phyloP scores from a whole-genome alignment of 2,797 vertebrate species.

The Pteronotus mesoamericanus region DNA sequence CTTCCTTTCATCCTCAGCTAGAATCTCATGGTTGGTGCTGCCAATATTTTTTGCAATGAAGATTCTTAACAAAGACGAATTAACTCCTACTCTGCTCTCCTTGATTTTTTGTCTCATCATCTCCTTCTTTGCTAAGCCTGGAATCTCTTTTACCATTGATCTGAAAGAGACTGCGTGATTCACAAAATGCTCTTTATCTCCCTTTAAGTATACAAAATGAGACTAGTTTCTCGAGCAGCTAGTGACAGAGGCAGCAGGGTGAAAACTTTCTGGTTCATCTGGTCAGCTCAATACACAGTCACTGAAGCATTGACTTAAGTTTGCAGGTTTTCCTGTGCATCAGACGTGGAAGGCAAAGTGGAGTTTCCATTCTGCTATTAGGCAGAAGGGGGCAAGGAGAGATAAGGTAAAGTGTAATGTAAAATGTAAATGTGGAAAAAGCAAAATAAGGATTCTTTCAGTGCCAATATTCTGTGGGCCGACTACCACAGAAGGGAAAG shows the following conservation, averaged over 20 bases:
- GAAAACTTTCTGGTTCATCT: background rate
- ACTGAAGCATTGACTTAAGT: background rate
- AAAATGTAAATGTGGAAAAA: background rate
- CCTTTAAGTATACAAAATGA: constrained; percentile 23
- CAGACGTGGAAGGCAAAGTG: background rate
- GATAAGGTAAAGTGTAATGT: background rate
- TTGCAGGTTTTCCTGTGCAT: background rate
- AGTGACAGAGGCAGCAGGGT: background rate
- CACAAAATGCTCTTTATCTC: constrained; percentile 39
- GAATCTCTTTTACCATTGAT: constrained; percentile 56
- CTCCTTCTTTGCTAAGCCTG: background rate
- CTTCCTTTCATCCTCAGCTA: constrained; percentile 31
- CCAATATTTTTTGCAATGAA: constrained; percentile 32
- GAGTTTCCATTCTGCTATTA: background rate
- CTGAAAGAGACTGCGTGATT: constrained; percentile 64
- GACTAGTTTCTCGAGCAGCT: background rate
- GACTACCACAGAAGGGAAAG: background rate
- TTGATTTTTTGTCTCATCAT: constrained; percentile 54
- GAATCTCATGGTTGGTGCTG: background rate
- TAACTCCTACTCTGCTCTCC: constrained; percentile 55
- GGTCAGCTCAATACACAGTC: background rate
- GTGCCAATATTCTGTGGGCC: background rate
- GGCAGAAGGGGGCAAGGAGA: background rate
- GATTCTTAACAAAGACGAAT: constrained; percentile 67
- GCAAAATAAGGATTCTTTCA: background rate